Base-by-base conservation (phyloP, 2,888 invertebrate genomes). In the Cerceris rybyensis region DNA sequence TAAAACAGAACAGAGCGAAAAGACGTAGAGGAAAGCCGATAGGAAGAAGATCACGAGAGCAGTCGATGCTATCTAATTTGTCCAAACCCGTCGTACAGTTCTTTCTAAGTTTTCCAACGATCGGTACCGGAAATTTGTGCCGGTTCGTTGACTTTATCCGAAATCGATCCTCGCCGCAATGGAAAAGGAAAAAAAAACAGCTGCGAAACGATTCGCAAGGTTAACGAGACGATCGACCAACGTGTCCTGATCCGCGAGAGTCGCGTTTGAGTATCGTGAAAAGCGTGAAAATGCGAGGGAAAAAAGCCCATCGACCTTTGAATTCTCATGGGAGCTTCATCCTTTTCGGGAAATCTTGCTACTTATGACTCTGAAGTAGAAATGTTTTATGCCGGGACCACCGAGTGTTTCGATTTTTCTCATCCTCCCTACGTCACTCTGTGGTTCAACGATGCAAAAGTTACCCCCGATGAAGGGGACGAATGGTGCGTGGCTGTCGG, bases 91-190 rank as follows among this genome's bases (percentile, higher is more conserved):
- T 7, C 58, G 57, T 13, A 43, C 17, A 65, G 16, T 60, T 52
- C 71, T 80, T 72, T 83, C 71, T 70, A 41, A 42, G 55, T n/a
- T 60, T 14, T 54, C 65, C 58, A 28, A 41, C 61, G 57, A 82
- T 68, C 71, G 76, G 16, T 58, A 72, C 8, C 72, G 70, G 75
- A 78, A 78, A 86, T 86, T 82, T 82, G 67, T 80, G 86, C 71
- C 82, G 77, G 85, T 86, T 84, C 86, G 73, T 84, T 83, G 85
- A 81, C 86, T 85, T 75, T 80, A 84, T 85, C 80, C 65, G 77
- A 86, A 85, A 85, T 86, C 85, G 81, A 85, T 85, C 72, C 49
- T 16, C 39, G 55, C 8, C n/a, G 43, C 42, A 60, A 74, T 4
- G 50, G 28, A 46, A 17, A 55, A 14, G 14, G 41, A 59, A 66